Conservation (phyloP, 2,797 vertebrate species). For the Mus spretus region DNA sequence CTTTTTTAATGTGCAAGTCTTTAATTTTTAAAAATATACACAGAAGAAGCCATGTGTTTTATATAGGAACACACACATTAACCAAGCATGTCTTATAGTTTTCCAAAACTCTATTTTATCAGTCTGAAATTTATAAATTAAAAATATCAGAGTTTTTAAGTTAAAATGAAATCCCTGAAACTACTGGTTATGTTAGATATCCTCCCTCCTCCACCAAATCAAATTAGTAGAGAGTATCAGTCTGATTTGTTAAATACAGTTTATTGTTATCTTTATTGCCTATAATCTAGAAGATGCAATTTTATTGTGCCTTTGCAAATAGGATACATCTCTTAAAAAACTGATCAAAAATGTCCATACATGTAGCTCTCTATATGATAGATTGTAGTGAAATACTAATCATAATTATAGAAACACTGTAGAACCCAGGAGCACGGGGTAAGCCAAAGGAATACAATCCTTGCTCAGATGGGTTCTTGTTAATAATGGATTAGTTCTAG, state of each 20-base stretch:
- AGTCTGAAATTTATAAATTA: conserved; percentile 74
- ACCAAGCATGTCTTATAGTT: conserved; percentile 72
- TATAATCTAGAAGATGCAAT: conserved; percentile 76
- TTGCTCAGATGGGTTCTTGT: background rate
- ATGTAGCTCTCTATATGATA: conserved; percentile 84
- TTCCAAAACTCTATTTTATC: conserved; percentile 66
- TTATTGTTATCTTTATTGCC: conserved; percentile 78
- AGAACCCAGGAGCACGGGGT: conserved; percentile 76
- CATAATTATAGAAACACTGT: conserved; percentile 81
- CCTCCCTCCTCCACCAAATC: conserved; percentile 63
- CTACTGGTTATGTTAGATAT: conserved; percentile 58
- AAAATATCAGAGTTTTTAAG: conserved; percentile 70
- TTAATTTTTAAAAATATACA: conserved; percentile 77
- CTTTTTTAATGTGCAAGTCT: conserved; percentile 55
- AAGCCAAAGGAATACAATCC: conserved; percentile 77
- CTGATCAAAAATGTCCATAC: conserved; percentile 82
- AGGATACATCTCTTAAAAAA: conserved; percentile 78
- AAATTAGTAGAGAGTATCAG: conserved; percentile 78
- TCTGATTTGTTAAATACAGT: conserved; percentile 79
- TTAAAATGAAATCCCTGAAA: conserved; percentile 73
- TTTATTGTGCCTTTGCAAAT: conserved; percentile 81
- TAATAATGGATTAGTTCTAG: background rate
- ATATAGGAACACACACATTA: conserved; percentile 72
- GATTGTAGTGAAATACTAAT: conserved; percentile 79
- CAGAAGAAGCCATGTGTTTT: conserved; percentile 72